Base-by-base conservation (phyloP, 2,113 vertebrate species). In the Onychostoma macrolepis region DNA sequence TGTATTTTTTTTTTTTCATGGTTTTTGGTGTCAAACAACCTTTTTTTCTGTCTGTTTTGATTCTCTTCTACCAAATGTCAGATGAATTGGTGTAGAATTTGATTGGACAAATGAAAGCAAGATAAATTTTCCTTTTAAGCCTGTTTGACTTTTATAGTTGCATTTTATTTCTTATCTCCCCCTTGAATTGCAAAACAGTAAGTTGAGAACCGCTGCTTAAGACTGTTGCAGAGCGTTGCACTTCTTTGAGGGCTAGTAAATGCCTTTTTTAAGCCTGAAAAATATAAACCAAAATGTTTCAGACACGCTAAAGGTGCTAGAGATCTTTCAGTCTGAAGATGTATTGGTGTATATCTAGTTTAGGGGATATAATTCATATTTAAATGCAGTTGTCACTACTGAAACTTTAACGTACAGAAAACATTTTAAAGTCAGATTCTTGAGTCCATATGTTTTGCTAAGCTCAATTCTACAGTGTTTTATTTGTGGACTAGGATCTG, bases 231-330 rank as follows among this genome's bases (percentile, higher is more conserved):
- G 48, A 36, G 24, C 5, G 11, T 71, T 78, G 74, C 63, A 75
- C 41, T 53, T 89, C 53, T 3, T 63, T 26, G 38, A 86, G 80
- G 61, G 80, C 50, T 79, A 86, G 24, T 13, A 19, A 24, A 79
- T 43, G 24, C 38, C 2, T n/a, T n/a, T 74, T 82, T 24, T 41
- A 83, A 48, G 6, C 28, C 12, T 36, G 61, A 61, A 58, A 56
- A 38, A 67, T 24, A 50, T 76, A 50, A 85, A 78, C 72, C 76
- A 85, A 87, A 85, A 87, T 58, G 43, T 80, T 56, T 17, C 38
- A 80, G 38, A 82, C 41, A 84, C 33, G 36, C 58, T 84, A 83
- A 74, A 63, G 58, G 75, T 84, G 33, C 80, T 75, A 63, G 50
- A 74, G 48, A 21, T 53, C 28, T 61, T 36, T 36, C 19, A 12